Base-by-base conservation (phyloP, 1,140 invertebrate species). In the Leptonema lineaticorne region DNA sequence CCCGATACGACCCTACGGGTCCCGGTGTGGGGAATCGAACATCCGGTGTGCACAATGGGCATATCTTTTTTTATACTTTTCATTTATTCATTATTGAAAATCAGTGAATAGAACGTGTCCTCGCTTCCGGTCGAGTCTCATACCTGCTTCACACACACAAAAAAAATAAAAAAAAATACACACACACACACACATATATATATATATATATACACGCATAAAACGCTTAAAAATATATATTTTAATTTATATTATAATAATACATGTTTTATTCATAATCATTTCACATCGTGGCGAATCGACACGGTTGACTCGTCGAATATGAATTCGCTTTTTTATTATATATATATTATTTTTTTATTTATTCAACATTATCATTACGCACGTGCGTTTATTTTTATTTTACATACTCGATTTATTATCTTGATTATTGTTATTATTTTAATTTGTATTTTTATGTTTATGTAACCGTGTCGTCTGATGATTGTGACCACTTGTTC, bases 21-120 rank as follows among this genome's bases (percentile, higher is more conserved):
- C 46, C 14, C 3, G 56, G n/a, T 20, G 26, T 58, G 26, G 29
- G 26, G 26, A 30, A 22, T 59, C 57, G 28, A 11, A 71, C 50
- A 63, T 69, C 69, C 68, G 62, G 71, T 62, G 58, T 27, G 5
- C 58, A 67, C 63, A 69, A 69, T 71, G 29, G 70, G 26, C 70
- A 69, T 66, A 70, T 70, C 53, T 68, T 71, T 63, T 68, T 67
- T 72, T 74, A 70, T 64, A 72, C 63, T 72, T 64, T 72, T 64
- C 65, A 70, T 57, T 69, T 70, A 64, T 68, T 73, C 67, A 71
- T 71, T 69, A 74, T 72, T 69, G 63, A 74, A 75, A 72, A 75
- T 76, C 74, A 75, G 75, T 75, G 75, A 76, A 72, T 72, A 72
- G 70, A 72, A 69, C 70, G 67, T 66, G 70, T 72, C 70, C 70